Percentiles rank a stretch among this genome's conserved stretches.
These are phyloP conservation scores for Lasiurus borealis DNA, from an alignment of 2,113 vertebrate species.

Conservation along the genomic window DNA sequence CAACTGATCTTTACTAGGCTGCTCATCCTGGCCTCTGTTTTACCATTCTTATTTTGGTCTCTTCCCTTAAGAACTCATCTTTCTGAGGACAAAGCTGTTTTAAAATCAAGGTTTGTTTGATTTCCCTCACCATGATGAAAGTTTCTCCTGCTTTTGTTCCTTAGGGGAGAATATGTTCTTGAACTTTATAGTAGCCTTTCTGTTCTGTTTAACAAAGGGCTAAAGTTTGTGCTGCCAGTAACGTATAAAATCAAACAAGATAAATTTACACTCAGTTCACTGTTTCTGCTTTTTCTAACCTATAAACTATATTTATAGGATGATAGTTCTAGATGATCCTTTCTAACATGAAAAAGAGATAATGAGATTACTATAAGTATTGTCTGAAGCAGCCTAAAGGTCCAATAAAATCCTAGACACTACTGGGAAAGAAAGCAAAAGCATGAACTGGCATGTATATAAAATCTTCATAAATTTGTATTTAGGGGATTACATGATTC, in stretches of 20 bases:
- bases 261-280: constrained; percentile 52
- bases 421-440: background rate
- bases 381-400: background rate
- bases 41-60: constrained; percentile 17
- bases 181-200: constrained; percentile 49
- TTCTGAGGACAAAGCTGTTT: constrained; percentile 44
- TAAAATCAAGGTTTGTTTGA: constrained; percentile 44
- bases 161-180: constrained; percentile 45
- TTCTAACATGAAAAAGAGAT: constrained; percentile 36
- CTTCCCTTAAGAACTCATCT: constrained; percentile 37
- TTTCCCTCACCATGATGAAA: constrained; percentile 39
- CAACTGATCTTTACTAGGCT: background rate
- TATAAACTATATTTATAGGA: background rate
- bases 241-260: constrained; percentile 28
- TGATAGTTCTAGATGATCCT: constrained; percentile 6
- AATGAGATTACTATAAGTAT: background rate
- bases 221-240: constrained; percentile 3
- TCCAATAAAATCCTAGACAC: background rate
- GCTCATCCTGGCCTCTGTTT: background rate
- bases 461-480: background rate
- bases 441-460: background rate
- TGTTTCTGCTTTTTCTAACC: constrained; percentile 27
- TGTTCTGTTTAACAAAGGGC: constrained; percentile 4
- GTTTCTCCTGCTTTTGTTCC: constrained; percentile 31
- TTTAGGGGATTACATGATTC: background rate